These are phyloP conservation scores for Ctenodactylus gundi DNA, from an alignment of 2,113 vertebrate species.

Conservation along the genomic window DNA sequence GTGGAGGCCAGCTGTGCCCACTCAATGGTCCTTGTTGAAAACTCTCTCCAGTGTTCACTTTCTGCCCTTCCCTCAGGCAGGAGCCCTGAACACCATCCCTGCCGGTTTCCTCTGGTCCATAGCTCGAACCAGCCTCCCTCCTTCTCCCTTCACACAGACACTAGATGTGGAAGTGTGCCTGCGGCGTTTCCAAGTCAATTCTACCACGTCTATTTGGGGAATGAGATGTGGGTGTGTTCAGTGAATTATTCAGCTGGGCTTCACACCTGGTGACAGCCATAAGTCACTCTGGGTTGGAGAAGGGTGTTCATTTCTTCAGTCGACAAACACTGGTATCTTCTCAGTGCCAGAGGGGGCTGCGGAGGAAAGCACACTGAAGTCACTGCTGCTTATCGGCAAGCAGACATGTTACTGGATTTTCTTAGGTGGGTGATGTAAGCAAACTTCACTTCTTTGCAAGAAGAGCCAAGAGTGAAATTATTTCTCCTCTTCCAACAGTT, in stretches of 20 bases:
- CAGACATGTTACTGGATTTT: constrained; percentile 56
- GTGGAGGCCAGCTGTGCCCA: neutral
- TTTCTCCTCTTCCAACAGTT: constrained; percentile 75
- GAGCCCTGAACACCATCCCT: neutral
- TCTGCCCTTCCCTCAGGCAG: neutral
- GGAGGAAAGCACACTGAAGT: neutral
- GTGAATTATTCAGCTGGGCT: constrained; percentile 15
- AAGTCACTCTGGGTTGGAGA: neutral
- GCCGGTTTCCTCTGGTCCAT: neutral
- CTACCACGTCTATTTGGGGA: neutral
- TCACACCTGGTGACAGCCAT: neutral
- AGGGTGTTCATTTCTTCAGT: neutral
- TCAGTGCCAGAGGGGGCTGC: constrained; percentile 42
- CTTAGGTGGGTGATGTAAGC: constrained; percentile 70
- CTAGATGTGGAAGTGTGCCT: neutral
- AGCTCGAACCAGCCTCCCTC: neutral
- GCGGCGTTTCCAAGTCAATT: neutral
- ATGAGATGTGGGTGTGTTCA: neutral
- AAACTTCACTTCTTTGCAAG: constrained; percentile 58
- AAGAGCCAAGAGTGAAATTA: constrained; percentile 73
- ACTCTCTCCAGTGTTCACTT: neutral
- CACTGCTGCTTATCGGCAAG: constrained; percentile 46
- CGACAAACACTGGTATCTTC: constrained; percentile 14
- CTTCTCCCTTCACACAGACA: neutral
- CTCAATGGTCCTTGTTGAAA: neutral